Conservation (phyloP, 1,140 invertebrate species). For the Zaprionus kolodkinae region DNA sequence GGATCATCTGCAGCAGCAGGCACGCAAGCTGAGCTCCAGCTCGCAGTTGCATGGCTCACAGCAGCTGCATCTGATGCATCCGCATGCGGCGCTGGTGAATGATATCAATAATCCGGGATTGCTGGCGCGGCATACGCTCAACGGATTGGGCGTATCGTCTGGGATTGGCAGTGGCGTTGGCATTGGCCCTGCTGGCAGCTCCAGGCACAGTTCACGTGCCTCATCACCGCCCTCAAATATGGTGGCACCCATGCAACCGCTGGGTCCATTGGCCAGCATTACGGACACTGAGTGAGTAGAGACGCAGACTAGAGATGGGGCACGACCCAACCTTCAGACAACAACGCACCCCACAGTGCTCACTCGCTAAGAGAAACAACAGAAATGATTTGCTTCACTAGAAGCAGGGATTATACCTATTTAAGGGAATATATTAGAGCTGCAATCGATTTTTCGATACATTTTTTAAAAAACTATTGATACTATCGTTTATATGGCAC, state of each 20-base stretch:
- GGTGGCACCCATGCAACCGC: slow-evolving; percentile 85
- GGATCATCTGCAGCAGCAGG: slow-evolving; percentile 85
- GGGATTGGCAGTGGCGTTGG: neutral
- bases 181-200: slow-evolving; percentile 70
- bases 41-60: slow-evolving; percentile 81
- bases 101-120: slow-evolving; percentile 86
- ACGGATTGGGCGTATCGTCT: slow-evolving; percentile 43
- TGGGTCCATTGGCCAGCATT: slow-evolving; percentile 86
- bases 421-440: no score
- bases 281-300: slow-evolving; percentile 87
- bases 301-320: neutral
- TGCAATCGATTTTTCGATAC: no score
- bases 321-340: neutral
- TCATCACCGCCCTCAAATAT: slow-evolving; percentile 78
- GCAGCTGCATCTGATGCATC: slow-evolving; percentile 58
- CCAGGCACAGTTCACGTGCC: slow-evolving; percentile 79
- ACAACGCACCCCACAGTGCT: neutral
- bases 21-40: slow-evolving; percentile 83
- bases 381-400: no score
- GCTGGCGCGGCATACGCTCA: slow-evolving; percentile 82
- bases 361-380: neutral
- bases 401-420: no score
- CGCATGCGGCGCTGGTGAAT: slow-evolving; percentile 74
- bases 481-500: no score
- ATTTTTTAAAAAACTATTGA: no score